Evolutionary conservation across 2,797 vertebrate genomes (phyloP).

Genomic region (Denticeps clupeoides): DNA sequence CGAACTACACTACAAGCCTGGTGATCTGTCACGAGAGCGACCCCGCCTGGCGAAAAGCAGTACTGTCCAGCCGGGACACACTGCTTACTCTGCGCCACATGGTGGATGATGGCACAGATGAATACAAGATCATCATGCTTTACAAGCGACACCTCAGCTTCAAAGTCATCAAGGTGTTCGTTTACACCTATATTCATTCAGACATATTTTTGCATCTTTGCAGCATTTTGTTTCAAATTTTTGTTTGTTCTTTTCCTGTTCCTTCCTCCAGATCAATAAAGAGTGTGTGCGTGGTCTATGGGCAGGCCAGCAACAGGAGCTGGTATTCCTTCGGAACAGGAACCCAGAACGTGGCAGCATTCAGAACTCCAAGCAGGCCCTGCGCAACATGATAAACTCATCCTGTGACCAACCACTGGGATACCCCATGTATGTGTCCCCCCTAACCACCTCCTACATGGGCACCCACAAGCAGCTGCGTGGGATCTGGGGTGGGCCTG

Average conservation of each 20-base stretch:
- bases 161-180: conserved; percentile 89
- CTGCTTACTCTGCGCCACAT: conserved; percentile 87
- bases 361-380: conserved; percentile 94
- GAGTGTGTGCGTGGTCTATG: conserved; percentile 94
- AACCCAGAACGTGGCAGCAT: conserved; percentile 96
- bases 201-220: not conserved
- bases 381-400: conserved; percentile 93
- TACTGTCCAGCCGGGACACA: conserved; percentile 83
- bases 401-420: conserved; percentile 96
- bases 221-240: not conserved
- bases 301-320: conserved; percentile 93
- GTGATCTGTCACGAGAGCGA: conserved; percentile 95
- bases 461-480: conserved; percentile 81
- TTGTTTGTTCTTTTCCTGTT: conserved; percentile 3
- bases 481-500: conserved; percentile 75
- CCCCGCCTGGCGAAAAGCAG: conserved; percentile 83
- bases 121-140: conserved; percentile 98
- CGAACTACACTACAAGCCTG: conserved; percentile 75
- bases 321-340: conserved; percentile 89
- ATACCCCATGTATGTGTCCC: conserved; percentile 96
- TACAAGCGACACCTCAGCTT: conserved; percentile 91
- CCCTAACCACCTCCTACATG: conserved; percentile 86
- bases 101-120: conserved; percentile 85
- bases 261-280: conserved; percentile 74
- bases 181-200: not conserved